phyloP scores from a whole-genome alignment of 2,888 invertebrate genomes.

The Rhagonycha fulva region DNA sequence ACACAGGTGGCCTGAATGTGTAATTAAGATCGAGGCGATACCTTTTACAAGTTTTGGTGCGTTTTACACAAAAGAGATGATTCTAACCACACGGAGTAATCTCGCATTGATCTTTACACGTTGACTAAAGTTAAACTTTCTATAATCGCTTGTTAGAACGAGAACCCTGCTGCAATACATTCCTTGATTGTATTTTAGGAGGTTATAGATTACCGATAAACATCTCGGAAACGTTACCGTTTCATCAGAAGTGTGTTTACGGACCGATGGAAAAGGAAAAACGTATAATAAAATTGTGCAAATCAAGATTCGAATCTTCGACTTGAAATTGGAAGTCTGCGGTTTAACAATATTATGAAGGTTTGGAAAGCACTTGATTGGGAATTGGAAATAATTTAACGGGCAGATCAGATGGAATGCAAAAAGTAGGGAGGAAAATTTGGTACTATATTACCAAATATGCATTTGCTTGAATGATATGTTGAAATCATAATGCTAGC shows the following conservation, averaged over 20 bases:
- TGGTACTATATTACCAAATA: too few species aligned
- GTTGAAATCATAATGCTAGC: too few species aligned
- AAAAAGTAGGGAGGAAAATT: too few species aligned
- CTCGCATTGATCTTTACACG: background rate
- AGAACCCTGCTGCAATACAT: background rate
- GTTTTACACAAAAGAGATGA: background rate
- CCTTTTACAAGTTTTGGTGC: background rate
- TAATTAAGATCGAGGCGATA: background rate
- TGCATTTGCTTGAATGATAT: too few species aligned
- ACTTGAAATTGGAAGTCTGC: too few species aligned
- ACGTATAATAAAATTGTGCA: too few species aligned
- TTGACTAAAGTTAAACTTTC: background rate
- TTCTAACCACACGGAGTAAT: background rate
- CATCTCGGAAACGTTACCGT: background rate
- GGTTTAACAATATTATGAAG: too few species aligned
- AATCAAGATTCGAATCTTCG: too few species aligned
- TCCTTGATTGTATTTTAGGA: background rate
- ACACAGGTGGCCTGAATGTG: background rate
- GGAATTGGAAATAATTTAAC: too few species aligned
- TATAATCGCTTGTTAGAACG: background rate
- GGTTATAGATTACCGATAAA: background rate
- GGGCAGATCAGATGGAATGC: too few species aligned
- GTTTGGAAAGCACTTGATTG: too few species aligned
- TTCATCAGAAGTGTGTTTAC: background rate
- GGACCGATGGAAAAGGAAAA: too few species aligned